A percentile compares a stretch with the other conserved stretches of the same genome.
Evolutionary conservation across 2,113 vertebrate species (phyloP).

Genomic region (Dolichotis patagonum): DNA sequence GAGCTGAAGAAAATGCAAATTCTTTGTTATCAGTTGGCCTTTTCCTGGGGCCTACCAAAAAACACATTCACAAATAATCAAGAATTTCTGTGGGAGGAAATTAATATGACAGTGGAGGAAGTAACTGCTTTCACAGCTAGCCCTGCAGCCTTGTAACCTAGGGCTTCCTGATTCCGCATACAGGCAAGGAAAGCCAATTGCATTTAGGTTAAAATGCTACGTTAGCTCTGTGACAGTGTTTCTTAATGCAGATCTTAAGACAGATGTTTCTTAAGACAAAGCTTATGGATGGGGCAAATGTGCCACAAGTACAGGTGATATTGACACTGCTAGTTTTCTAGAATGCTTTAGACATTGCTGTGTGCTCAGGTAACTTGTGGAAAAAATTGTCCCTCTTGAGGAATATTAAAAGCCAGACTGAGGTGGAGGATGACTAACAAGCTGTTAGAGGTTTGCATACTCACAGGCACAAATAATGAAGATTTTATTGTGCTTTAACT

Average conservation of each 20-base stretch:
- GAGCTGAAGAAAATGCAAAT: background rate
- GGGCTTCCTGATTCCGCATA: slow-evolving; percentile 12
- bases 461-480: slow-evolving; percentile 27
- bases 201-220: background rate
- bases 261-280: no score
- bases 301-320: background rate
- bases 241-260: background rate
- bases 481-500: slow-evolving; percentile 48
- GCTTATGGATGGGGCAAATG: background rate
- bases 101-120: background rate
- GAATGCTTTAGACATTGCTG: slow-evolving; percentile 10
- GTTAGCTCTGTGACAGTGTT: background rate
- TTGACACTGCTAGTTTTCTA: slow-evolving; percentile 39
- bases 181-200: background rate
- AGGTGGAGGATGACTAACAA: slow-evolving; percentile 47
- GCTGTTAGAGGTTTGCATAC: background rate
- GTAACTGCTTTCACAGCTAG: background rate
- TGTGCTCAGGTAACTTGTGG: slow-evolving; percentile 47
- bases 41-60: slow-evolving; percentile 30
- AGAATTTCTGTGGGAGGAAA: slow-evolving; percentile 30
- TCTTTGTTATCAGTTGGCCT: slow-evolving; percentile 1
- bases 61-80: slow-evolving; percentile 25
- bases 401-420: slow-evolving; percentile 27
- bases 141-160: background rate
- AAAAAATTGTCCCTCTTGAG: slow-evolving; percentile 38